phyloP scores from a whole-genome alignment of 2,888 invertebrate genomes.

The Drosophila cyrtoloma region DNA sequence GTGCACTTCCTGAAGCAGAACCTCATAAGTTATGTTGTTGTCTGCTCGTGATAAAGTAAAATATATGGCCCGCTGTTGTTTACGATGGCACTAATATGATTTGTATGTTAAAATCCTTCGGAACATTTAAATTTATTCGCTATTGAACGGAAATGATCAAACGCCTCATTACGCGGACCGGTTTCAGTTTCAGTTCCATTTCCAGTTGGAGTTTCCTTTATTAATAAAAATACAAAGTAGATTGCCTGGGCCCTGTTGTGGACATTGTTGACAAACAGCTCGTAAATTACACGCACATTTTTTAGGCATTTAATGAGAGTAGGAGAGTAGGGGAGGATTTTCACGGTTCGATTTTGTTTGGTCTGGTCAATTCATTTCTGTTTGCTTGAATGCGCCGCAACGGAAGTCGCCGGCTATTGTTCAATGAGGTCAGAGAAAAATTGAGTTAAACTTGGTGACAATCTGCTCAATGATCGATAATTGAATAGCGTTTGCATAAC shows the following conservation, averaged over 20 bases:
- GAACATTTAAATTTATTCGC: slow-evolving; percentile 46
- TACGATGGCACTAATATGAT: slow-evolving; percentile 52
- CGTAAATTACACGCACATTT: slow-evolving; percentile 77
- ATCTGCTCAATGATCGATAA: slow-evolving; percentile 47
- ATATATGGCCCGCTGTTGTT: slow-evolving; percentile 35
- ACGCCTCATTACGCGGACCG: slow-evolving; percentile 66
- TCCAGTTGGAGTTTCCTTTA: slow-evolving; percentile 29
- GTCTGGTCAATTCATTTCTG: slow-evolving; percentile 14
- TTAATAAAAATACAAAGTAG: slow-evolving; percentile 63
- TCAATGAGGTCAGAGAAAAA: slow-evolving; percentile 55
- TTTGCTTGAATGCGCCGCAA: slow-evolving; percentile 46
- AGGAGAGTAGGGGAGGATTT: slow-evolving; percentile 24
- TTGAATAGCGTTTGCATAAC: slow-evolving; percentile 54
- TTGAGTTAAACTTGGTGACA: slow-evolving; percentile 52
- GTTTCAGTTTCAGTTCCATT: slow-evolving; percentile 35
- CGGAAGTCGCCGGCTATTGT: slow-evolving; percentile 64
- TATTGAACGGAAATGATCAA: slow-evolving; percentile 63
- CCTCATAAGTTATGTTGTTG: neutral
- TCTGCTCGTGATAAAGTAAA: slow-evolving; percentile 20
- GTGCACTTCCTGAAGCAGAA: slow-evolving; percentile 7
- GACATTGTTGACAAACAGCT: slow-evolving; percentile 77
- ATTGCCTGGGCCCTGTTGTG: slow-evolving; percentile 52
- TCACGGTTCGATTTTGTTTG: slow-evolving; percentile 33
- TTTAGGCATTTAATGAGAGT: slow-evolving; percentile 56
- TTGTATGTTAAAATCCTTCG: slow-evolving; percentile 56